Base-by-base conservation (phyloP, 2,888 invertebrate genomes). In the Sylvicola fuscatus region DNA sequence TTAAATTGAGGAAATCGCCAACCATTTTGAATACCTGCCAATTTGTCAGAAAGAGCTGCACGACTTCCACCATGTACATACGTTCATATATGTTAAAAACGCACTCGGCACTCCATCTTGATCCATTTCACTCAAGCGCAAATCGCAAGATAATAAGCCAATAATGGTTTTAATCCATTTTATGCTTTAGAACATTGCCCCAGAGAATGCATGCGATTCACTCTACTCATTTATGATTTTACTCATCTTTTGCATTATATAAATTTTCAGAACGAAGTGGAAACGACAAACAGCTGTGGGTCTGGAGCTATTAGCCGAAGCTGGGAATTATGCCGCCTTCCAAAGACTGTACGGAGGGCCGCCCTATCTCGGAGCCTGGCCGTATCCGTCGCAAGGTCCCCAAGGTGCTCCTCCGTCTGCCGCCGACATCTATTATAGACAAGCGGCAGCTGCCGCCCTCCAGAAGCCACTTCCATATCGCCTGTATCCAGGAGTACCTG, bases 251-350 rank as follows among this genome's bases (percentile, higher is more conserved):
- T 29, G n/a, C 13, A 12, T 8, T 8, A 29, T 29, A 11, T 11
- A 12, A 29, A 29, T 29, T 12, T 21, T 21, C 65, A 68, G 69
- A 72, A 97, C 97, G 56, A 97, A 97, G 66, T 98, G 97, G 97
- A 97, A 97, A 61, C 75, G 97, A 2, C 97, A 97, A 60, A 93
- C 97, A 12, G 92, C 97, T 1, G 97, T 97, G 3, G 95, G 97
- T 0, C 61, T 95, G 46, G 98, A 98, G 56, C 71, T 98, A 29
- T 64, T 98, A 38, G 90, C 93, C 2, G 98, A 98, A 58, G 92
- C 95, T 0, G 92, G 92, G 7, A 97, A 95, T 64, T 90, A 89
- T 61, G 93, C 93, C 2, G 97, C 97, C n/a, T 87, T 98, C 52
- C 95, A 95, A 62, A 72, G 95, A 41, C 66, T 97, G 42, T 89